phyloP scores from a whole-genome alignment of 2,797 vertebrate genomes.

The Thamnophis elegans region DNA sequence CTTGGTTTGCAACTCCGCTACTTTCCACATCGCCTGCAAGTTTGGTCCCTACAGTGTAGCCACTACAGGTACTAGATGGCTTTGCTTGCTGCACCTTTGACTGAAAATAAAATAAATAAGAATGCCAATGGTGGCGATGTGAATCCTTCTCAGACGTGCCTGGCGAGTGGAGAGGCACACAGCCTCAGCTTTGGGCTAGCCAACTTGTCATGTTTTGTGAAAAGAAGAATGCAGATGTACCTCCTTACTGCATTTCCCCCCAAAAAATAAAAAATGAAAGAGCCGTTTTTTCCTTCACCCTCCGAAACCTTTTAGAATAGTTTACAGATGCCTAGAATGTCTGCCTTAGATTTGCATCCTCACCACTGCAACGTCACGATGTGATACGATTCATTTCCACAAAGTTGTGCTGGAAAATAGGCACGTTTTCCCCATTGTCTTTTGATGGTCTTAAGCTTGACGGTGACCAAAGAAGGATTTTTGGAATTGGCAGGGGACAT shows the following conservation, averaged over 20 bases:
- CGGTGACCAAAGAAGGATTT: slow-evolving; percentile 53
- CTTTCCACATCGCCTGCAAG: slow-evolving; percentile 59
- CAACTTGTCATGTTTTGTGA: background rate
- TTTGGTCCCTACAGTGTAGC: slow-evolving; percentile 44
- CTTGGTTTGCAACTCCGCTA: slow-evolving; percentile 50
- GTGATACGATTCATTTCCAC: background rate
- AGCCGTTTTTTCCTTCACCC: accelerated
- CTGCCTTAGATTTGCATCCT: background rate
- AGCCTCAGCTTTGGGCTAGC: slow-evolving; percentile 20
- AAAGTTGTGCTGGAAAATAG: background rate
- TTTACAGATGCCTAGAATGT: background rate
- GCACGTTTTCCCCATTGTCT: slow-evolving; percentile 2
- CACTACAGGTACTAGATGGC: background rate
- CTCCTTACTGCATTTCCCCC: slow-evolving; percentile 35
- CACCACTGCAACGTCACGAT: no score
- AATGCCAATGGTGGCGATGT: slow-evolving; percentile 24
- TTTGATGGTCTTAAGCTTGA: slow-evolving; percentile 42
- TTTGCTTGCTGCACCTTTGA: slow-evolving; percentile 30
- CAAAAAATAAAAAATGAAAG: slow-evolving; percentile 30
- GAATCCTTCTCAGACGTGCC: slow-evolving; percentile 61
- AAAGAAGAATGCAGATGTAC: background rate
- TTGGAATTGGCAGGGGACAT: background rate
- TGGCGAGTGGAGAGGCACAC: slow-evolving; percentile 44
- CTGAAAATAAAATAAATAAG: slow-evolving; percentile 31
- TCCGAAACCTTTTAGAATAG: slow-evolving; percentile 17